Base-by-base conservation (phyloP, 2,113 vertebrate species). In the Ibidorhyncha struthersii region DNA sequence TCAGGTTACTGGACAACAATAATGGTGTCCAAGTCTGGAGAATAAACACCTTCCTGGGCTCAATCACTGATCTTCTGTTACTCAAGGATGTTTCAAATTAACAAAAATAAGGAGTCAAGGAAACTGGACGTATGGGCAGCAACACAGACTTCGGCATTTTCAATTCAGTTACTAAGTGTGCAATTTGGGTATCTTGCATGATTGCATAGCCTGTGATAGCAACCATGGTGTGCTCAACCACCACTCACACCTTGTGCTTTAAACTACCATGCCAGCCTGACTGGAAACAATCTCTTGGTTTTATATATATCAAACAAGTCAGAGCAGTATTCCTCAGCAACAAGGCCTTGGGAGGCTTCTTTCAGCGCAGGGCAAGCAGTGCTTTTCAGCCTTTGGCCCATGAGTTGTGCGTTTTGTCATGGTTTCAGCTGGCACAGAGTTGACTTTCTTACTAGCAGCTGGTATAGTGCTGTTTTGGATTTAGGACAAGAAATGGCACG, bases 101-200 rank as follows among this genome's bases (percentile, higher is more conserved):
- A 70, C 4, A 70, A 63, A 89, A 82, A 17, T 6, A 69, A 69
- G 21, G 14, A 16, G 4, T 26, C 22, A 49, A 63, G 29, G 26
- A 30, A 91, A 47, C 2, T 26, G 23, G 21, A 32, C 0, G 0
- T 18, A 40, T 0, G 2, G 30, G 23, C 7, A 73, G 14, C 19
- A 62, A 77, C 1, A 66, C 4, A 45, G 8, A 27, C 7, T 6
- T 76, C 0, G 65, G 14, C 20, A 56, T 30, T 86, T 80, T 43
- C 38, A 17, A 3, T 18, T 40, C 65, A 67, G 22, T 41, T 56
- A 59, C 41, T 3, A 8, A 43, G 19, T 1, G 9, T 18, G 3
- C 16, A 47, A 34, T 30, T 47, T 38, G 16, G 20, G 14, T 32
- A 58, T 17, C 26, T 10, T 45, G 4, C 14, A 47, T 2, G 8